Base-by-base conservation (phyloP, 2,797 vertebrate species). In the Aphelocoma californica region DNA sequence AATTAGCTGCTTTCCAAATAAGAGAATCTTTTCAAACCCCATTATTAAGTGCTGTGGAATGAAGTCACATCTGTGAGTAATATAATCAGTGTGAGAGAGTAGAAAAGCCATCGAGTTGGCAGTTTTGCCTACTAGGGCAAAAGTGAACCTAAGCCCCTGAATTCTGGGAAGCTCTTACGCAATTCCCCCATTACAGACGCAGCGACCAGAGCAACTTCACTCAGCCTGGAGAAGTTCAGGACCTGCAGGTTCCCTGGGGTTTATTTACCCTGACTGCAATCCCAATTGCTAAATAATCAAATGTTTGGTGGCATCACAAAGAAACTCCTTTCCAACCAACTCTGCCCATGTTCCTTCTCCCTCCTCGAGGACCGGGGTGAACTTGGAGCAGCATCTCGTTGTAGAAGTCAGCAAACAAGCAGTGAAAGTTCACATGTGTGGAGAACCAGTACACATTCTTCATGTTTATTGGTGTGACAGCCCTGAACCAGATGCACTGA, bases 391-490 rank as follows among this genome's bases (percentile, higher is more conserved):
- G 51, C 47, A 60, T 7, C 64, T 57, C 67, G 6, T 1, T 21
- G 51, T 18, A 69, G 26, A 40, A 58, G 5, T 7, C 40, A 47
- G 20, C 31, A 29, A 77, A 82, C 40, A 47, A 54, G 14, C 31
- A 48, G 19, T 2, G 6, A 2, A n/a, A 87, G 51, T 77, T 77
- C 23, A 47, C 79, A 7, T 1, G 40, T 11, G 73, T 36, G 40
- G 40, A 42, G 70, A 77, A 74, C 5, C 75, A 72, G 44, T 2
- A 32, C 1, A 42, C 71, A 95, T 94, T 44, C 91, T 86, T 95
- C 91, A 85, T 77, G 89, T 62, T 93, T 71, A 80, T 23, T 82
- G 73, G 86, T 36, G 50, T 91, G 95, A 94, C 92, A 96, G 94
- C 88, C 88, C 92, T 82, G 88, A 94, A 92, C 32, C 34, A 73